Base-by-base conservation (phyloP, 2,888 invertebrate genomes). In the Epinotia ramella region DNA sequence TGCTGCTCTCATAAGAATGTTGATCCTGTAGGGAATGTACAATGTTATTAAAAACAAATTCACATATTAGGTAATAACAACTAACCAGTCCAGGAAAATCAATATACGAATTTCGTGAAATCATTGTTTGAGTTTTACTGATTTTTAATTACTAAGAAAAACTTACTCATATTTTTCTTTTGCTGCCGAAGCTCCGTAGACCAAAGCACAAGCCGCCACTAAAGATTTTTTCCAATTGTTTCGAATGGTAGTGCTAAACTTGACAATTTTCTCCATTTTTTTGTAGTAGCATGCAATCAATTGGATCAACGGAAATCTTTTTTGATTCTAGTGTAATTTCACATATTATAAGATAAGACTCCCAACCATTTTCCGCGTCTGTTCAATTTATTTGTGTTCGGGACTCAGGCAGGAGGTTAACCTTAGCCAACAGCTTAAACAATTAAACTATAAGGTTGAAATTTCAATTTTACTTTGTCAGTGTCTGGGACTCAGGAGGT, bases 181-280 rank as follows among this genome's bases (percentile, higher is more conserved):
- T 2, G 95, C 92, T 86, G 96, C 97, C 74, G 96, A 95, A 12
- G 95, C 91, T 9, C 97, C 98, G 89, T 97, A 98, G 28, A 95
- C 93, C 40, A 96, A 84, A 5, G 96, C 95, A 68, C 96, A 92
- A 24, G 95, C 94, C 57, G 96, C 97, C 83, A 98, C 95, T 0
- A 96, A 89, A 0, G 97, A 97, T 87, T 98, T 99, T 87, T 99
- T 99, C 98, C 98, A 98, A 89, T 99, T 96, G 89, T 96, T 97
- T 84, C 97, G 91, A 64, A 98, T 88, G 4, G 96, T 96, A 93
- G 95, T 96, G 13, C 95, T 94, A 79, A 96, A 94, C 91, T 95
- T 97, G 24, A 96, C 85, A 80, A 97, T 86, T 84, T 93, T 93
- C 73, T 95, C 91, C 95, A 95, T 95, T 68, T 33, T 78, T 63